Evolutionary conservation across 2,888 invertebrate species (phyloP).

Genomic region (Allolobophora icterica): DNA sequence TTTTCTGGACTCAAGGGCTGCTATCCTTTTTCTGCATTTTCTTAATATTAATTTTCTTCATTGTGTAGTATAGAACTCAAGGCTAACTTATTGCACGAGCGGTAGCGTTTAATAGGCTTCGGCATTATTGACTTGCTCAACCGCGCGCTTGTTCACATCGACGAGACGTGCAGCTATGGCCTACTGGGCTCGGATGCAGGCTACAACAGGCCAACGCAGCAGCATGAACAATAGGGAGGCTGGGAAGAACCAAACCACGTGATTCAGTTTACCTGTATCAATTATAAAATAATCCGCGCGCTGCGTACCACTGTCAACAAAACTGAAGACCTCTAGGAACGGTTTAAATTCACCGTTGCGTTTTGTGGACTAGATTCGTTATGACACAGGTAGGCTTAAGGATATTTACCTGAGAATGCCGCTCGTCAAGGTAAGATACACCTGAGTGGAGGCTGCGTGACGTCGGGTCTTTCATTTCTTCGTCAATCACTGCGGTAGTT

Average conservation of each 20-base stretch:
- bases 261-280: neutral
- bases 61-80: no score
- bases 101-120: neutral
- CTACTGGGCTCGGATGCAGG: neutral
- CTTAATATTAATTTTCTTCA: no score
- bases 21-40: no score
- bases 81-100: no score
- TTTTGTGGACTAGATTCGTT: neutral
- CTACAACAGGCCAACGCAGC: neutral
- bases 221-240: neutral
- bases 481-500: neutral
- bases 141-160: neutral
- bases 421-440: neutral
- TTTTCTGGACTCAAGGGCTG: no score
- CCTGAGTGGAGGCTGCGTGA: neutral
- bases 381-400: neutral
- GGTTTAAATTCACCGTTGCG: neutral
- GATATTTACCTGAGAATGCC: neutral
- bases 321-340: neutral
- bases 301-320: neutral
- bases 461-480: neutral
- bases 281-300: neutral
- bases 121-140: neutral
- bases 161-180: neutral
- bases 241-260: neutral